phyloP scores from a whole-genome alignment of 2,113 vertebrate species.

The Petromus typicus region DNA sequence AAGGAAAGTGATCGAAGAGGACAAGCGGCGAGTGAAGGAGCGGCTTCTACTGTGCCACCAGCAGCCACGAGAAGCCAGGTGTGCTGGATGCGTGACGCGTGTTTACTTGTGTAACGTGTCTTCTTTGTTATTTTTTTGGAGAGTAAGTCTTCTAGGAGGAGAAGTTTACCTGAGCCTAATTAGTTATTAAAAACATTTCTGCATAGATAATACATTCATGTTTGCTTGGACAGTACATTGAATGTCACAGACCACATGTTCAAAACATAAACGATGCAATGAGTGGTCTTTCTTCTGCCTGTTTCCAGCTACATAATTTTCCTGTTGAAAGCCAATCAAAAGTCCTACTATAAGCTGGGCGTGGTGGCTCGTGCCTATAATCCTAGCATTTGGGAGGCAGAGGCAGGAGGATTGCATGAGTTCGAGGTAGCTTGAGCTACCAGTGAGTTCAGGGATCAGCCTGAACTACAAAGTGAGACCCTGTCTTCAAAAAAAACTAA shows the following conservation, averaged over 20 bases:
- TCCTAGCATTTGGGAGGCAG: no score
- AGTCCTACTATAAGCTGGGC: background rate
- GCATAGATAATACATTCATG: background rate
- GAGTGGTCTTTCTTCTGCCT: background rate
- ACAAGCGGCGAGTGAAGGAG: constrained; percentile 86
- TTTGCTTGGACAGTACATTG: background rate
- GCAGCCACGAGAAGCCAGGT: constrained; percentile 81
- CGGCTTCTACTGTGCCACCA: constrained; percentile 83
- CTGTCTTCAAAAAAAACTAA: no score
- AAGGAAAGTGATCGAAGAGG: constrained; percentile 87
- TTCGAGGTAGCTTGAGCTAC: no score
- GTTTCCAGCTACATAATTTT: background rate
- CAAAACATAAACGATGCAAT: background rate
- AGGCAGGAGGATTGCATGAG: no score
- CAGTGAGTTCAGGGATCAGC: no score
- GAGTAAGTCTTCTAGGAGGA: background rate
- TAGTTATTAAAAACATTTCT: background rate
- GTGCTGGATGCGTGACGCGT: background rate
- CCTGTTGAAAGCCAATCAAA: background rate
- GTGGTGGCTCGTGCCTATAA: no score
- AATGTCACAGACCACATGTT: background rate
- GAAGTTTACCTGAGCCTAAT: background rate
- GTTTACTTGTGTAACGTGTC: background rate
- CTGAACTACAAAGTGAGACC: no score
- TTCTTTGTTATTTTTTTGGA: background rate